phyloP scores from a whole-genome alignment of 2,797 vertebrate species.

The Parambassis ranga region DNA sequence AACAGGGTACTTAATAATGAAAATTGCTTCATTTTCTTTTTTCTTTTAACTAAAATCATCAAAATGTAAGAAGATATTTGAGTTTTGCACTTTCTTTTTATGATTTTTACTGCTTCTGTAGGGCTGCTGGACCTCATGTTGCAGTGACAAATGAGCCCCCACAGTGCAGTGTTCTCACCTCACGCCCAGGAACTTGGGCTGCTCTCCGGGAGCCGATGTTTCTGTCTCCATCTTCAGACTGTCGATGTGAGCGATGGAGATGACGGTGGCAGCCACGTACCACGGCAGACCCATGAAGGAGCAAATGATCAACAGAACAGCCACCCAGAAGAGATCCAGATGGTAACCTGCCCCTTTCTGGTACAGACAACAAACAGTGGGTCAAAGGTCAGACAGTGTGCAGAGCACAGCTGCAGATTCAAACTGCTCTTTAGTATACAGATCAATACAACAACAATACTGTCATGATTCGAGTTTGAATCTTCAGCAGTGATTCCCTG shows the following conservation, averaged over 20 bases:
- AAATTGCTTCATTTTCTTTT: too few species aligned
- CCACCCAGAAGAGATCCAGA: conserved; percentile 95
- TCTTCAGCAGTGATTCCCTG: neutral
- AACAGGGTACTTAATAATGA: too few species aligned
- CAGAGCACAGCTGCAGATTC: neutral
- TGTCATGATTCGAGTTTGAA: neutral
- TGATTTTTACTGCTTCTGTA: too few species aligned
- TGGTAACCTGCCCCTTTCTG: conserved; percentile 98
- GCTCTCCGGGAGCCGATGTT: conserved; percentile 94
- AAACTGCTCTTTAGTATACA: neutral
- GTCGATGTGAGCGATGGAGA: conserved; percentile 98
- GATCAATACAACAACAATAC: neutral
- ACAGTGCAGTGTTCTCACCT: conserved; percentile 76
- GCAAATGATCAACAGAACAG: conserved; percentile 88
- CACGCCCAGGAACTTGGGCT: conserved; percentile 96
- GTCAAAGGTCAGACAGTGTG: neutral
- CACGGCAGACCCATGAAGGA: conserved; percentile 97
- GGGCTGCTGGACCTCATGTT: too few species aligned
- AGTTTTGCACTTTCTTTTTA: too few species aligned
- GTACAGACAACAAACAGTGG: conserved; percentile 17
- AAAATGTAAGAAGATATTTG: too few species aligned
- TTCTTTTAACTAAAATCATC: too few species aligned
- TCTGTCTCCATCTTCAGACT: conserved; percentile 99
- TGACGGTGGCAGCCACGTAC: conserved; percentile 97
- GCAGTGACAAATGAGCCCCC: too few species aligned